Evolutionary conservation across 2,113 vertebrate species (phyloP).

Genomic region (Butastur rufipennis): DNA sequence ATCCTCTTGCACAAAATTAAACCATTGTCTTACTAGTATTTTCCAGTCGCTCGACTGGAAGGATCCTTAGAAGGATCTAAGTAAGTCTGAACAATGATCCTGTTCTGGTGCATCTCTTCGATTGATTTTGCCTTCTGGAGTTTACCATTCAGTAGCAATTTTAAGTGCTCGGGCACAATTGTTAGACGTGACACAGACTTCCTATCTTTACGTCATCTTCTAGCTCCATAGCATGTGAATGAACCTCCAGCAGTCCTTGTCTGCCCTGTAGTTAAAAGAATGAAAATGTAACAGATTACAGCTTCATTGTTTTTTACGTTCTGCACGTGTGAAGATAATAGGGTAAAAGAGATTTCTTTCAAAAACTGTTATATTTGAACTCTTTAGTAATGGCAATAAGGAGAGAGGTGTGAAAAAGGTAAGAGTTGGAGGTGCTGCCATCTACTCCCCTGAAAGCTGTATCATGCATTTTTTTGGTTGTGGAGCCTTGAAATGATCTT

Average conservation of each 20-base stretch:
- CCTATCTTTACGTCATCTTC: background rate
- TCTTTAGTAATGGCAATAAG: background rate
- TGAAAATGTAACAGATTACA: background rate
- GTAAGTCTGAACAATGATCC: background rate
- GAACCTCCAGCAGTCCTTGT: background rate
- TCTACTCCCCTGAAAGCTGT: background rate
- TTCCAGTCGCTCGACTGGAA: background rate
- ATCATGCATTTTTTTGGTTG: background rate
- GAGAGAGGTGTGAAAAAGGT: background rate
- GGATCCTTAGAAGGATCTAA: background rate
- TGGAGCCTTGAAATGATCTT: slow-evolving; percentile 24
- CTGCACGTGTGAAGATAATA: background rate
- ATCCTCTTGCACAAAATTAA: background rate
- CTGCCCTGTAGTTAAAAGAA: slow-evolving; percentile 20
- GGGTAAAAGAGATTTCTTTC: background rate
- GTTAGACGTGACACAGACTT: background rate
- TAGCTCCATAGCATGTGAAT: background rate
- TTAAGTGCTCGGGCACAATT: background rate
- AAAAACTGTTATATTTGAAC: background rate
- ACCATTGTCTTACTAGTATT: background rate
- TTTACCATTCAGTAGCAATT: background rate
- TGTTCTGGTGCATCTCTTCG: background rate
- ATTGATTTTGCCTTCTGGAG: background rate
- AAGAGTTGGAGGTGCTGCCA: background rate
- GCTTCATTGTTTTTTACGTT: background rate